Base-by-base conservation (phyloP, 2,113 vertebrate genomes). In the Halichoeres trimaculatus region DNA sequence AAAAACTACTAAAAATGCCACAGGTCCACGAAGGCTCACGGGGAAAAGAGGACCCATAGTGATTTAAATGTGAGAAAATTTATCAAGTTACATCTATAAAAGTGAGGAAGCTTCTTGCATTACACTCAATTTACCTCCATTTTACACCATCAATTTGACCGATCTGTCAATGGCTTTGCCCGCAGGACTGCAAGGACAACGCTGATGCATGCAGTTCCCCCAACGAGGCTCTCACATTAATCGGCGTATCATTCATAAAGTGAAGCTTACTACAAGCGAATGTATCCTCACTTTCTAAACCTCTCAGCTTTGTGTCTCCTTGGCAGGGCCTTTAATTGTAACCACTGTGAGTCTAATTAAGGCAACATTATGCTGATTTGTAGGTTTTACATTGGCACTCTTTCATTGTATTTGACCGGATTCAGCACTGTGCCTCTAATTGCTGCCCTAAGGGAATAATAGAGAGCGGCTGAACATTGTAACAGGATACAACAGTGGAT, bases 351-450 rank as follows among this genome's bases (percentile, higher is more conserved):
- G 68, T 78, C 75, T 84, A 83, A 88, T 86, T 76, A 82, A 81
- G 58, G 75, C 73, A 67, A 64, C 81, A 76, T 85, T 80, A 85
- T 58, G 74, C 76, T 87, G 80, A 88, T 85, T 88, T 88, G 78
- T 74, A 86, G 72, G 35, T 72, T 70, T 38, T 69, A 71, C 69
- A 80, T 75, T 84, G 79, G 65, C 79, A 57, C 65, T 55, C 73
- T 78, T 84, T 88, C 82, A 62, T 40, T 87, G 82, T 76, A 71
- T 84, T 80, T 78, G 67, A 82, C 80, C 73, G 63, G 58, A 87
- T 88, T 81, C 85, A 74, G 83, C 71, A 71, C 78, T 38, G 19
- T 59, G 14, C 74, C 65, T 83, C 78, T 88, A 90, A 88, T 85
- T 88, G 77, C 61, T 45, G 74, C 80, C 81, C 87, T 23, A 16